phyloP scores from a whole-genome alignment of 2,113 vertebrate genomes.

The Gallinago jamesoni region DNA sequence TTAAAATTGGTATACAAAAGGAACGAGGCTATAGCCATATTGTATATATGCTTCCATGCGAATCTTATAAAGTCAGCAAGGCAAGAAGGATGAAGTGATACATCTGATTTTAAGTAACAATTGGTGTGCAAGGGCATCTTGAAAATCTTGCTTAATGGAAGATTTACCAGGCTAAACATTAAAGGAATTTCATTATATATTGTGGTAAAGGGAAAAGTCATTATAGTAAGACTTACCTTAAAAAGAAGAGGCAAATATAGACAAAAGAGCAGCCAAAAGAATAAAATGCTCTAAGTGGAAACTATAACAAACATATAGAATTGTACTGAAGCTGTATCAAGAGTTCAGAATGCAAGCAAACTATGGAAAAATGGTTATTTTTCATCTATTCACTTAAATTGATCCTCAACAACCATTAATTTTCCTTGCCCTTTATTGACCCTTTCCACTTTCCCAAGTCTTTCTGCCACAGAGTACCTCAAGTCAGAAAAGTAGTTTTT shows the following conservation, averaged over 20 bases:
- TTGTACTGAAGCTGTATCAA: not conserved
- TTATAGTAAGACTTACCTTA: not conserved
- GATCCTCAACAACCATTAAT: not conserved
- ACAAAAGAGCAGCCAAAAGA: not conserved
- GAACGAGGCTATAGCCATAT: not conserved
- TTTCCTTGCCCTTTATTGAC: not conserved
- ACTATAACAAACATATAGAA: not conserved
- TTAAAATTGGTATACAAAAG: not conserved
- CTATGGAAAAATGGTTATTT: not conserved
- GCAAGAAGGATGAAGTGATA: not conserved
- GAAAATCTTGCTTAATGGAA: not conserved
- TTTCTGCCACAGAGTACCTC: not conserved
- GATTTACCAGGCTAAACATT: not conserved
- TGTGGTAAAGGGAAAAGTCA: not conserved
- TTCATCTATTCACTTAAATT: not conserved
- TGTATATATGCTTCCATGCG: not conserved
- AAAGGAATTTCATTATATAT: not conserved
- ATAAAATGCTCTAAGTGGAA: not conserved
- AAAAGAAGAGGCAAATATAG: not conserved
- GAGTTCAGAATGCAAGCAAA: not conserved
- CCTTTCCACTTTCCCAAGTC: not conserved
- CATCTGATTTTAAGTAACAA: not conserved
- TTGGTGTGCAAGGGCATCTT: fast-evolving
- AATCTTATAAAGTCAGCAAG: not conserved
- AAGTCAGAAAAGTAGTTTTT: not conserved